Evolutionary conservation across 2,797 vertebrate genomes (phyloP).

Genomic region (Coluber constrictor): DNA sequence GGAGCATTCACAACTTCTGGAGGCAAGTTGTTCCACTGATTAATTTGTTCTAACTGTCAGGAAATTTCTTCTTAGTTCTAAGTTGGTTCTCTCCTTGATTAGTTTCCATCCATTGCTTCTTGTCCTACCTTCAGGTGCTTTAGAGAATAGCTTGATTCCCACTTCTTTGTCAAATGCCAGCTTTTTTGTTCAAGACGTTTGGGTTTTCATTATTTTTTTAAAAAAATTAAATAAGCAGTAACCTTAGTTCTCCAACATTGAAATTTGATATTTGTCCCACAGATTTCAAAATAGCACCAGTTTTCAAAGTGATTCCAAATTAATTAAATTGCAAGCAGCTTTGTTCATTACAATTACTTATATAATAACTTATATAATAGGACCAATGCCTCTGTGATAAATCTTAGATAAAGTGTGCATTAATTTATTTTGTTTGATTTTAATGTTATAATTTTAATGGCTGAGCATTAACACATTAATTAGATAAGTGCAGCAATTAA

Average conservation of each 20-base stretch:
- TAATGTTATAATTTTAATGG: not conserved
- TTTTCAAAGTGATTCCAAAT: not conserved
- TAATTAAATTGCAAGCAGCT: not conserved
- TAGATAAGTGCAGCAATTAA: not conserved
- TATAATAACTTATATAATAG: not conserved
- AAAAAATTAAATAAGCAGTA: not conserved
- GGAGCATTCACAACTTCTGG: no score
- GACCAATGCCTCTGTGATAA: not conserved
- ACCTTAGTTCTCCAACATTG: not conserved
- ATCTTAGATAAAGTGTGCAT: not conserved
- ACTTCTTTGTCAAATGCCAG: not conserved
- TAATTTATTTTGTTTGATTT: not conserved
- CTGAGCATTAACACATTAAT: not conserved
- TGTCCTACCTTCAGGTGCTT: no score
- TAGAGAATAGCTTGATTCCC: no score
- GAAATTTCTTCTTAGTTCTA: no score
- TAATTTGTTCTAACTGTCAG: no score
- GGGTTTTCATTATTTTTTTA: not conserved
- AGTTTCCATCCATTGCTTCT: no score
- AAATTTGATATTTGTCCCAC: not conserved
- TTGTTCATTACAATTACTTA: not conserved
- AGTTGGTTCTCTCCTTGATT: no score
- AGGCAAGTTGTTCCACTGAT: no score
- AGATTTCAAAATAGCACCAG: not conserved
- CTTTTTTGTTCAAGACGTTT: not conserved